A percentile compares a stretch with the other conserved stretches of the same genome.
Conservation (phyloP, 2,888 invertebrate genomes). For the Crossocerus cetratus region DNA sequence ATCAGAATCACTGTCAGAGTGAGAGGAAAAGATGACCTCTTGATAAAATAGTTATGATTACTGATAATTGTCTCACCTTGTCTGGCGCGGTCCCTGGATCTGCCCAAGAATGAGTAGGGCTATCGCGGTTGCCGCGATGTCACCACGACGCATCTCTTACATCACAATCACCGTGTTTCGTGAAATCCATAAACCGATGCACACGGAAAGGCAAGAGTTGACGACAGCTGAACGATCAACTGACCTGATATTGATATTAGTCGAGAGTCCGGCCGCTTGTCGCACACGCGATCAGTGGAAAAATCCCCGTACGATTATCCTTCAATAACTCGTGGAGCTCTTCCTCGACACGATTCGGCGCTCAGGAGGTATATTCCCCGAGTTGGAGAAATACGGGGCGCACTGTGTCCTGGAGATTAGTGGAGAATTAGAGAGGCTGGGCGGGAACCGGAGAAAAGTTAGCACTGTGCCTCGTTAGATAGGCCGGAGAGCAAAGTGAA, state of each 20-base stretch:
- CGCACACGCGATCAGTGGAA: conserved; percentile 35
- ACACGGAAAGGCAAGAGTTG: conserved; percentile 27
- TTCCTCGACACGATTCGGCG: not conserved
- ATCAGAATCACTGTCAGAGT: too few species aligned
- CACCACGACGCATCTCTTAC: conserved; percentile 77
- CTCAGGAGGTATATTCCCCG: too few species aligned
- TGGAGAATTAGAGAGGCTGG: too few species aligned
- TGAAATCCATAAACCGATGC: conserved; percentile 59
- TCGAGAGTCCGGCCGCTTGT: conserved; percentile 40
- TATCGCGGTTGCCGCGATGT: conserved; percentile 77
- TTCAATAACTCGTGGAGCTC: conserved; percentile 29
- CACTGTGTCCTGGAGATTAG: too few species aligned
- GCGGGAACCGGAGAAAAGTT: too few species aligned
- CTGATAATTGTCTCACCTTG: conserved; percentile 64
- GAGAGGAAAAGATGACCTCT: conserved; percentile 1
- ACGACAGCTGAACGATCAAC: conserved; percentile 47
- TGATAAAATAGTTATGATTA: not conserved
- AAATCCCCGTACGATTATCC: conserved; percentile 33
- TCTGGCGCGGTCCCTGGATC: conserved; percentile 71
- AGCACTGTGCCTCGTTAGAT: too few species aligned
- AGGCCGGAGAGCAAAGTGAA: too few species aligned
- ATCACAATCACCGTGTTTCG: conserved; percentile 72
- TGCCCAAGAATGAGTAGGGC: conserved; percentile 75
- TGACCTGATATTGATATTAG: conserved; percentile 33
- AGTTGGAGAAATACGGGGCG: too few species aligned